Evolutionary conservation across 1,140 invertebrate species (phyloP).

Genomic region (Chrysopa pallens): DNA sequence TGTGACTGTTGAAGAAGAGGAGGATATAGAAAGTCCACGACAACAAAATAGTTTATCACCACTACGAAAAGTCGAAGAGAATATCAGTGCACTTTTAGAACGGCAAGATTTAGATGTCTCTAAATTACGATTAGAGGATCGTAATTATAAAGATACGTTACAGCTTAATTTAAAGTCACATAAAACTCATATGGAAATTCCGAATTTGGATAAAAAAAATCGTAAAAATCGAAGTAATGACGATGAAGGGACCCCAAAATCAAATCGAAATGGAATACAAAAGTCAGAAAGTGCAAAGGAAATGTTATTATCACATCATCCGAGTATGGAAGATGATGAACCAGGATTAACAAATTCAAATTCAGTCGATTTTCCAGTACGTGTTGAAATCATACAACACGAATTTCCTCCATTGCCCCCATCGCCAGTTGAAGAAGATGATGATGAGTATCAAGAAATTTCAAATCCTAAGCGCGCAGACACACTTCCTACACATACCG

Average conservation of each 20-base stretch:
- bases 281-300: constrained; percentile 49
- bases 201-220: constrained; percentile 13
- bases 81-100: constrained; percentile 38
- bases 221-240: constrained; percentile 27
- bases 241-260: constrained; percentile 13
- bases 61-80: constrained; percentile 44
- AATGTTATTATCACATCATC: constrained; percentile 33
- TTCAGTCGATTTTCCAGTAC: constrained; percentile 33
- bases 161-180: neutral
- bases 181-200: constrained; percentile 4
- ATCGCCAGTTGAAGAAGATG: constrained; percentile 56
- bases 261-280: constrained; percentile 30
- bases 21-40: constrained; percentile 29
- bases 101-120: constrained; percentile 25
- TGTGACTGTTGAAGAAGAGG: constrained; percentile 41
- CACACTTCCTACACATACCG: constrained; percentile 29
- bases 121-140: constrained; percentile 12
- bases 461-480: constrained; percentile 31
- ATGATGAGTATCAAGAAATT: constrained; percentile 53
- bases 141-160: constrained; percentile 7
- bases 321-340: constrained; percentile 22
- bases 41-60: constrained; percentile 31
- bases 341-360: constrained; percentile 28
- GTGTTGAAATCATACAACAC: constrained; percentile 29
- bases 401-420: constrained; percentile 65